Evolutionary conservation across 2,888 invertebrate genomes (phyloP).

Genomic region (Noctua pronuba): DNA sequence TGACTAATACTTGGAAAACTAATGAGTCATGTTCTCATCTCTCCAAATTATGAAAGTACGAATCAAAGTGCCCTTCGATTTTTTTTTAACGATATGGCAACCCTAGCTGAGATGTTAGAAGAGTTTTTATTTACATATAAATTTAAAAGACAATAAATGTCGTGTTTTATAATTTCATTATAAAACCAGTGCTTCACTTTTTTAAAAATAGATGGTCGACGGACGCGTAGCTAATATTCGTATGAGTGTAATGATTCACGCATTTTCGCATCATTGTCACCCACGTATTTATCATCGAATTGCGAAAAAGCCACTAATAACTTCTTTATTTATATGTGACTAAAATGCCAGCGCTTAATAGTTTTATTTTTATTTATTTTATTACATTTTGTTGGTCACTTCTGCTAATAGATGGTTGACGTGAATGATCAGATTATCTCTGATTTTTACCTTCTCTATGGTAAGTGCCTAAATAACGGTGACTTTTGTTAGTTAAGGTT

Average conservation of each 20-base stretch:
- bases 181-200: constrained; percentile 36
- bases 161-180: constrained; percentile 19
- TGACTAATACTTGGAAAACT: constrained; percentile 16
- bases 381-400: too few species aligned
- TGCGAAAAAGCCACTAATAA: constrained; percentile 15
- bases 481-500: background rate
- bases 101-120: too few species aligned
- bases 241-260: constrained; percentile 43
- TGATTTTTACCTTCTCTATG: background rate
- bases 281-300: constrained; percentile 25
- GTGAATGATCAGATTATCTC: background rate
- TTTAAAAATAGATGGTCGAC: constrained; percentile 49
- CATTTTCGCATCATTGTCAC: constrained; percentile 11
- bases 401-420: background rate
- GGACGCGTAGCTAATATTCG: constrained; percentile 17
- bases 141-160: constrained; percentile 15
- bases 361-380: constrained; percentile 10
- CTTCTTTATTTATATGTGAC: constrained; percentile 24
- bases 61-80: background rate
- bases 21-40: constrained; percentile 13
- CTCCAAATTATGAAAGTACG: background rate
- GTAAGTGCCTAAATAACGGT: background rate
- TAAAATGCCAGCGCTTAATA: background rate
- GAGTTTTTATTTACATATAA: background rate
- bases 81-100: background rate